Evolutionary conservation across 2,888 invertebrate genomes (phyloP), one percentile per base, ranked within the genome.

Genomic region (Leptopilina myrica): DNA sequence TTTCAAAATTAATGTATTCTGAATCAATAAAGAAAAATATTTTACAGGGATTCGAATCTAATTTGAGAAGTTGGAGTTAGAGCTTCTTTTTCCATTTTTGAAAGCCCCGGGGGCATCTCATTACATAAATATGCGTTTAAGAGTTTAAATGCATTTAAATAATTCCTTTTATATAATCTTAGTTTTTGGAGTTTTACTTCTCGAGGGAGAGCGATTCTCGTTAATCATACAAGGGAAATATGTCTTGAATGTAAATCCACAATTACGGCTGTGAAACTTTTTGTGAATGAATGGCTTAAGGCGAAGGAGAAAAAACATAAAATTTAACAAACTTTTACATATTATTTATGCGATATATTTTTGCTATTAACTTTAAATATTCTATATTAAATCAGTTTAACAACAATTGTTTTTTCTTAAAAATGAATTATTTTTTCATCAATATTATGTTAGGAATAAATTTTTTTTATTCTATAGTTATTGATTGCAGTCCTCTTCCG

Each of bases 211-310:
- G 83, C 78, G 85, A 86, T 82, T 85, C 83, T 88, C 88, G 85
- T 88, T 87, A 87, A 88, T 88, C 88, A 87, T 85, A 83, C 81
- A 79, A 78, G 85, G 75, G 80, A 84, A 86, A 86, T 87, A 87
- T 86, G 85, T 85, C 81, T 79, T 77, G 84, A 84, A 86, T 87
- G 83, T 86, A 85, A 86, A 81, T 81, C 80, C 81, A 84, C 84
- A 86, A 87, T 87, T 87, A 87, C 85, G 82, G 3, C n/a, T 40
- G 14, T 40, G n/a, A 56, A 73, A 73, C 12, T 53, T 73, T 26
- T n/a, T 8, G 12, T 64, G 62, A 62, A 62, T 26, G 33, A 64
- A 64, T 64, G 64, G 64, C 40, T 64, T 20, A 40, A 11, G 53
- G 33, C 53, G 33, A 33, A 33, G 33, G 56, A 15, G 8, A 69